Evolutionary conservation across 2,797 vertebrate genomes (phyloP).

Genomic region (Lithobates pipiens): DNA sequence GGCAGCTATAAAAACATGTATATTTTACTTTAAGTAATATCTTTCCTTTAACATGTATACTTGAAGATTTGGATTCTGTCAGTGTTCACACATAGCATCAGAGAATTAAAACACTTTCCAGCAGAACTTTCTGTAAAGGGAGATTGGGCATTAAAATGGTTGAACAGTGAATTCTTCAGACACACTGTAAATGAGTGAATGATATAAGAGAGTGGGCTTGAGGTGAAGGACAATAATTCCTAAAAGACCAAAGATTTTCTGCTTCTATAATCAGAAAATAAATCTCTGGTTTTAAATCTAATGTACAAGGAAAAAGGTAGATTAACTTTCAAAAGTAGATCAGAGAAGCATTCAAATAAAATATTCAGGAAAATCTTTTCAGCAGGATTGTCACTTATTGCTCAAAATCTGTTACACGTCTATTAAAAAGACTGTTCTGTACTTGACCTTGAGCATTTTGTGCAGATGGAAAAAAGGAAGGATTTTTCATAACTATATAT

Average conservation of each 20-base stretch:
- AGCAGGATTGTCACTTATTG: slow-evolving; percentile 15
- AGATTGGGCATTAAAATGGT: slow-evolving; percentile 27
- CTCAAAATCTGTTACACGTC: slow-evolving; percentile 11
- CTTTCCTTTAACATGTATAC: background rate
- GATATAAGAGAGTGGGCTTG: slow-evolving; percentile 23
- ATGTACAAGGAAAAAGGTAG: slow-evolving; percentile 52
- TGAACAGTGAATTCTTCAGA: slow-evolving; percentile 29
- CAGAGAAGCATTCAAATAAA: slow-evolving; percentile 45
- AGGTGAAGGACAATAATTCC: slow-evolving; percentile 20
- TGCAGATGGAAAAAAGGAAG: background rate
- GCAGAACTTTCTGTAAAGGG: background rate
- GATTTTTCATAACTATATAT: background rate
- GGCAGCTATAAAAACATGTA: too few relatives aligned
- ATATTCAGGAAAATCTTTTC: slow-evolving; percentile 57
- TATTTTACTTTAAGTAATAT: background rate
- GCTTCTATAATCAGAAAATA: slow-evolving; percentile 30
- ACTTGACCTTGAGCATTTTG: slow-evolving; percentile 53
- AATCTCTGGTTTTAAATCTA: slow-evolving; percentile 46
- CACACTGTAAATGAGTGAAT: slow-evolving; percentile 29
- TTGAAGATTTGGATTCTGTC: background rate
- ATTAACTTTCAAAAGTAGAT: slow-evolving; percentile 58
- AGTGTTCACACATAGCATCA: background rate
- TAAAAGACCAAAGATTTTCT: slow-evolving; percentile 27
- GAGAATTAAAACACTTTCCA: background rate
- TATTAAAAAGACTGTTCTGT: slow-evolving; percentile 41